Conservation (phyloP, 2,113 vertebrate genomes). For the Phyllostomus hastatus region DNA sequence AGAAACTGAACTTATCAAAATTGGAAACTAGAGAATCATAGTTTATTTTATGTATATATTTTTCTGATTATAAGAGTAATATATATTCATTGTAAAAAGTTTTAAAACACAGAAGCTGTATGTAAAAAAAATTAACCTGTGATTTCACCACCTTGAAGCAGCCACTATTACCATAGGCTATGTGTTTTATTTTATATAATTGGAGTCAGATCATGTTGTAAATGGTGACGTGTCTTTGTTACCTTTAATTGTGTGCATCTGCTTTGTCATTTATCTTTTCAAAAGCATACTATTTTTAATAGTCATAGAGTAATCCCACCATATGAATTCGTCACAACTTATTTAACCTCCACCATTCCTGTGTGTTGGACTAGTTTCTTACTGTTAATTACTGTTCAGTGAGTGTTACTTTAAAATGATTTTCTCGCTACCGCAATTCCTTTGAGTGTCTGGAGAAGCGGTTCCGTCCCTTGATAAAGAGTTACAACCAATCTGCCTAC, state of each 20-base stretch:
- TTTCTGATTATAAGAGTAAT: conserved; percentile 69
- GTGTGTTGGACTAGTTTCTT: conserved; percentile 4
- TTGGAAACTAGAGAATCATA: conserved; percentile 32
- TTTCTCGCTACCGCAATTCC: not conserved
- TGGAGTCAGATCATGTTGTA: not conserved
- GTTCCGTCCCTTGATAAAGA: not conserved
- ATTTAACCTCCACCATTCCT: conserved; percentile 11
- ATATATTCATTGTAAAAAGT: conserved; percentile 61
- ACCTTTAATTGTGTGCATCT: conserved; percentile 3
- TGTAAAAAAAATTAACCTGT: conserved; percentile 38
- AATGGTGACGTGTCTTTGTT: not conserved
- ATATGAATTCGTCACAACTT: not conserved
- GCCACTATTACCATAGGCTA: not conserved
- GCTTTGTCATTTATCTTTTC: conserved; percentile 22
- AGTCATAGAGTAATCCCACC: not conserved
- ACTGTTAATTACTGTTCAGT: conserved; percentile 3
- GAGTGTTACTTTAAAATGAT: conserved; percentile 14
- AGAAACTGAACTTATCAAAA: conserved; percentile 32
- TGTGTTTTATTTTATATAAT: not conserved
- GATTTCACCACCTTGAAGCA: not conserved
- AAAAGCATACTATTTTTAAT: conserved; percentile 19
- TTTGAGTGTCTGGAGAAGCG: not conserved
- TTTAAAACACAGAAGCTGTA: not conserved
- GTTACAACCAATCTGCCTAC: conserved; percentile 1
- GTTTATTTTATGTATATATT: conserved; percentile 65